Evolutionary conservation across 2,888 invertebrate genomes (phyloP).

Genomic region (Ormyrus labotus): DNA sequence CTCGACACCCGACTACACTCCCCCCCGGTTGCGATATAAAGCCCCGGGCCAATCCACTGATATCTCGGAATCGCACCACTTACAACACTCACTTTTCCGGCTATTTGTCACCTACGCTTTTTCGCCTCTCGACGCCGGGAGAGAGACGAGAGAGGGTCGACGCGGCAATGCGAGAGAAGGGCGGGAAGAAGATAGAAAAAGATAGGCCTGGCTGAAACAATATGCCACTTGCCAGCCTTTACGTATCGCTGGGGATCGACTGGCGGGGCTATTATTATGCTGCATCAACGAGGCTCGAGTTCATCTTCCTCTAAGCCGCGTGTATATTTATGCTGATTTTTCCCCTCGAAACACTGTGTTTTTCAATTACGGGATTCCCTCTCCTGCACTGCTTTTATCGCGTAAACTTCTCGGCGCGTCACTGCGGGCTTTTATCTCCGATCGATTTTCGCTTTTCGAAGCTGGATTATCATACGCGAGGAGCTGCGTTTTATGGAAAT

Average conservation of each 20-base stretch:
- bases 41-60: slow-evolving; percentile 59
- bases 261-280: slow-evolving; percentile 42
- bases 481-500: no score
- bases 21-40: slow-evolving; percentile 47
- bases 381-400: no score
- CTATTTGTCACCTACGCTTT: slow-evolving; percentile 65
- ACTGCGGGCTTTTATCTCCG: no score
- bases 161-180: not conserved
- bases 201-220: slow-evolving; percentile 60
- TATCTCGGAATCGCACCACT: slow-evolving; percentile 65
- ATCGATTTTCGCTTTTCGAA: no score
- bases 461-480: no score
- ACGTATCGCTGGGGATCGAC: slow-evolving; percentile 23
- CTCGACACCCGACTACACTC: slow-evolving; percentile 58
- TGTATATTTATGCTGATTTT: no score
- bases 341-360: no score
- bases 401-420: no score
- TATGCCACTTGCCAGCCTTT: slow-evolving; percentile 63
- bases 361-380: no score
- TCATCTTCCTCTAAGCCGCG: not conserved
- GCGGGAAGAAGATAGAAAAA: not conserved
- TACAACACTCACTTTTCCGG: slow-evolving; percentile 70
- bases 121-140: not conserved
- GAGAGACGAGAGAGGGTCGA: not conserved
- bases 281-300: not conserved